phyloP scores from a whole-genome alignment of 2,113 vertebrate genomes.

The Thalassoma bifasciatum region DNA sequence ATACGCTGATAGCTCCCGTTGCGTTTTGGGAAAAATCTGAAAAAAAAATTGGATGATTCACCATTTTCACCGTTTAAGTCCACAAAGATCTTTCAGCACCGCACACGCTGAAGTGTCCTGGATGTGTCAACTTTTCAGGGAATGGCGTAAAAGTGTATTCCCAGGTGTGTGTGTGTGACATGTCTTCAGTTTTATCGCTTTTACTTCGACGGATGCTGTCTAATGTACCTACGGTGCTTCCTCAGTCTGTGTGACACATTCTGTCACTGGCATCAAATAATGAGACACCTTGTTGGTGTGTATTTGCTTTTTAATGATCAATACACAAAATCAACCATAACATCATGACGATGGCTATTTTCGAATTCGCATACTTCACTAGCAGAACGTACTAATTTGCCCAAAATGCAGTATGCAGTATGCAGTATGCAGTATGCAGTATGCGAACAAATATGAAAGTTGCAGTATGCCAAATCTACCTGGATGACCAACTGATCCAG shows the following conservation, averaged over 20 bases:
- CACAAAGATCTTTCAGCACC: background rate
- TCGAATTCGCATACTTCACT: too few species aligned
- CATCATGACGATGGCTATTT: too few species aligned
- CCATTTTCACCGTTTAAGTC: background rate
- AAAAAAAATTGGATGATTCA: background rate
- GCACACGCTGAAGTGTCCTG: background rate
- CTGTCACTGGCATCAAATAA: background rate
- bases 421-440: too few species aligned
- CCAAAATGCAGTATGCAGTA: too few species aligned
- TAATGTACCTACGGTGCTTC: background rate
- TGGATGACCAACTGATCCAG: too few species aligned
- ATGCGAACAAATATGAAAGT: too few species aligned
- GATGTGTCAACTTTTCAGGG: background rate
- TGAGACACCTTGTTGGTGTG: background rate
- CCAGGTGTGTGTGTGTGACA: background rate
- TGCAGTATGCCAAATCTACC: too few species aligned
- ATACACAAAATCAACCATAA: background rate
- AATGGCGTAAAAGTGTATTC: background rate
- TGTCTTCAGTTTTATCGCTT: background rate
- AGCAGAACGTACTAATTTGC: too few species aligned
- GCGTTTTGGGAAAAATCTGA: slow-evolving; percentile 20
- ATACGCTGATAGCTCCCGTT: slow-evolving; percentile 27
- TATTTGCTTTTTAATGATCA: background rate
- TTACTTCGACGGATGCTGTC: background rate
- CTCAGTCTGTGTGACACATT: background rate